Conservation (phyloP, 2,888 invertebrate genomes). For the Amorpha juglandis region DNA sequence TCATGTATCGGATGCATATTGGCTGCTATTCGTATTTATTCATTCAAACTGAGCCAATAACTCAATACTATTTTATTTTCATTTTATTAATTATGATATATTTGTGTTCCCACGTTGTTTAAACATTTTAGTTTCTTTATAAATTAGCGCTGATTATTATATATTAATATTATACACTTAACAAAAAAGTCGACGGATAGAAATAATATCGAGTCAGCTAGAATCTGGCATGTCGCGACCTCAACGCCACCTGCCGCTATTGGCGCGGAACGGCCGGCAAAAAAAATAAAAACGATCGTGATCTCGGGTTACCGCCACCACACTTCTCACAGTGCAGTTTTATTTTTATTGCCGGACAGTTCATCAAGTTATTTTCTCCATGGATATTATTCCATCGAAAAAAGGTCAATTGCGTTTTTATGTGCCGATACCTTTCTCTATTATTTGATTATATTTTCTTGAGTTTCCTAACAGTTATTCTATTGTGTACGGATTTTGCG, state of each 20-base stretch:
- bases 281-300: slow-evolving; percentile 51
- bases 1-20: too few species aligned
- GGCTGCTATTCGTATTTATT: too few species aligned
- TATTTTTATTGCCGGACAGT: slow-evolving; percentile 65
- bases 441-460: not conserved
- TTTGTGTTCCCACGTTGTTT: too few species aligned
- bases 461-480: not conserved
- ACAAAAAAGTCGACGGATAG: slow-evolving; percentile 10
- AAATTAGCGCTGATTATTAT: too few species aligned
- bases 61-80: too few species aligned
- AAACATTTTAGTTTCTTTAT: too few species aligned
- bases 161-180: too few species aligned
- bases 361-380: slow-evolving; percentile 47
- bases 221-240: slow-evolving; percentile 55
- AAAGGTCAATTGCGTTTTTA: slow-evolving; percentile 1
- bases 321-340: slow-evolving; percentile 53
- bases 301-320: slow-evolving; percentile 67
- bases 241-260: slow-evolving; percentile 44
- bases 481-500: not conserved
- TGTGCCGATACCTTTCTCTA: not conserved
- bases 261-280: slow-evolving; percentile 62
- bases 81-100: too few species aligned
- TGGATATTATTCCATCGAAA: not conserved
- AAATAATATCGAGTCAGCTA: slow-evolving; percentile 19
- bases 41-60: too few species aligned